Evolutionary conservation across 2,888 invertebrate species (phyloP).

Genomic region (Xylota segnis): DNA sequence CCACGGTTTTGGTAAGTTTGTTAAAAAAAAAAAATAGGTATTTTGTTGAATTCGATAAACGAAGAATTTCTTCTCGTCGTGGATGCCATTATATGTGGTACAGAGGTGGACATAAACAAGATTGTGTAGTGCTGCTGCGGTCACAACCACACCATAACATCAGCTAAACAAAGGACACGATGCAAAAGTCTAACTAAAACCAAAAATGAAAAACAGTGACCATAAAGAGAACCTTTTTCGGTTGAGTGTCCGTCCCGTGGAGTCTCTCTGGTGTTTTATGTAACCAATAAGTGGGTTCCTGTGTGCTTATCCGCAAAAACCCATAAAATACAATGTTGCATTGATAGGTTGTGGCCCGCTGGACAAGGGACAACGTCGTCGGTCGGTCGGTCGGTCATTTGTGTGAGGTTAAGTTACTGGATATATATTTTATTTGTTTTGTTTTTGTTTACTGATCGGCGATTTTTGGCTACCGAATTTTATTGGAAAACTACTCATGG

Average conservation of each 20-base stretch:
- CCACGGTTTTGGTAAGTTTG: constrained; percentile 39
- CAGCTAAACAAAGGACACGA: constrained; percentile 4
- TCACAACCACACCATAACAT: constrained; percentile 27
- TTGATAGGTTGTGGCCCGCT: constrained; percentile 25
- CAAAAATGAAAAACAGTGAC: constrained; percentile 12
- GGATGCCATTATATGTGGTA: constrained; percentile 30
- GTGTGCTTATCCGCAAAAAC: constrained; percentile 57
- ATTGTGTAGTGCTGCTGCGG: constrained; percentile 45
- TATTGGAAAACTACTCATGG: background rate
- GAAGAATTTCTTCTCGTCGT: constrained; percentile 38
- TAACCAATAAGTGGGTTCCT: constrained; percentile 61
- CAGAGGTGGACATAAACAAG: constrained; percentile 70
- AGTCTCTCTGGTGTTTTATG: constrained; percentile 49
- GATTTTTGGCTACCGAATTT: constrained; percentile 62
- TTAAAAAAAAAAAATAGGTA: constrained; percentile 28
- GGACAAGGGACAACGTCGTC: background rate
- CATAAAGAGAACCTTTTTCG: constrained; percentile 28
- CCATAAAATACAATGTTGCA: constrained; percentile 69
- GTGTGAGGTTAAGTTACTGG: background rate
- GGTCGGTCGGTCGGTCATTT: background rate
- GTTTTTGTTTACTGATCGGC: constrained; percentile 43
- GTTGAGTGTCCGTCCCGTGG: constrained; percentile 47
- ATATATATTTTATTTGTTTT: constrained; percentile 28
- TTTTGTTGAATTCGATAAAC: constrained; percentile 55
- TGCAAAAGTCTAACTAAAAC: background rate